These are phyloP conservation scores for Chelon labrosus DNA, from an alignment of 2,797 vertebrate genomes.

Conservation along the genomic window DNA sequence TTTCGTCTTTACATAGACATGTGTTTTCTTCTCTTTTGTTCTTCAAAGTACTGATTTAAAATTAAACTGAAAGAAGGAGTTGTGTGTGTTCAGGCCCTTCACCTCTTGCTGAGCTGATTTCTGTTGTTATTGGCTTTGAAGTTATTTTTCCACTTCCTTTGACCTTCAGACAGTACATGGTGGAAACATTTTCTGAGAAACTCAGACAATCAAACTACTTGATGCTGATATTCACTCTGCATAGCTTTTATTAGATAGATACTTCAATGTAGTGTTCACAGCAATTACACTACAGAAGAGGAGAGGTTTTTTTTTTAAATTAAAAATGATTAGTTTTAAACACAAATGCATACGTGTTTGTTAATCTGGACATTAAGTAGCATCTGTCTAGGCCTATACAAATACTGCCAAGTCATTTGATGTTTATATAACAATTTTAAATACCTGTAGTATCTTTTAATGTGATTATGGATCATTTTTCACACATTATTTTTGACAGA, in stretches of 20 bases:
- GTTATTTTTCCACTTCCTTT: not conserved
- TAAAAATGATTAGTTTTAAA: too few relatives aligned
- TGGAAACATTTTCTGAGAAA: constrained; percentile 2
- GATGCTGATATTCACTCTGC: not conserved
- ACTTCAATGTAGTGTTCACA: too few relatives aligned
- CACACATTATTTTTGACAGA: not conserved
- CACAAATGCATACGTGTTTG: too few relatives aligned
- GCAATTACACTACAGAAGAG: too few relatives aligned
- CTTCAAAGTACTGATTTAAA: constrained; percentile 35
- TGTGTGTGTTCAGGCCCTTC: not conserved
- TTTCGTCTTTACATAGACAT: constrained; percentile 25
- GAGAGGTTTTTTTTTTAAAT: too few relatives aligned
- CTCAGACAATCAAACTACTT: not conserved
- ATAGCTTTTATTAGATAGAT: not conserved
- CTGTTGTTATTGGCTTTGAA: constrained; percentile 14
- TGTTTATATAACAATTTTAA: too few relatives aligned
- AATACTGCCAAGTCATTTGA: too few relatives aligned
- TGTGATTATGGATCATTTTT: not conserved
- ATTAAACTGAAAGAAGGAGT: constrained; percentile 16
- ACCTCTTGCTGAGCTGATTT: not conserved
- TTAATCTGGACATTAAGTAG: too few relatives aligned
- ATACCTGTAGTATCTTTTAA: not conserved
- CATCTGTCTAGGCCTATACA: too few relatives aligned
- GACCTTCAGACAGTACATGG: constrained; percentile 8
- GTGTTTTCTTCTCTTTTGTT: constrained; percentile 41